Base-by-base conservation (phyloP, 2,797 vertebrate genomes). In the Dallia pectoralis region DNA sequence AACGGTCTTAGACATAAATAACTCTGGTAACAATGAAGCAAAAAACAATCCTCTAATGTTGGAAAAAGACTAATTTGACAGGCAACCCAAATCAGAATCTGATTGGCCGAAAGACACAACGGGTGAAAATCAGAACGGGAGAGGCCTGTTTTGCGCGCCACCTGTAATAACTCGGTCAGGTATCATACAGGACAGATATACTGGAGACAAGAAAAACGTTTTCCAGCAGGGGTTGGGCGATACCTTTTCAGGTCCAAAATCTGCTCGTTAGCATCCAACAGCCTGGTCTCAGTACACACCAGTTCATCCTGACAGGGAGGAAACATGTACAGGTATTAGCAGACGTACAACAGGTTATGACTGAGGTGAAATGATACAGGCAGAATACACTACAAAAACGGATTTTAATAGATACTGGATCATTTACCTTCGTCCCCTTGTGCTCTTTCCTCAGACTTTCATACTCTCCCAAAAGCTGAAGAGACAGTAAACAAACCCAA, bases 231-330 rank as follows among this genome's bases (percentile, higher is more conserved):
- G 4, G 19, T 68, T 25, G 40, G 19, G 18, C 18, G 22, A 87
- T 91, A 98, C 97, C 97, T 97, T 92, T 94, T 99, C 75, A 99
- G 88, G 63, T 98, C 96, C 51, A 94, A 94, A 77, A 96, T 95
- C 87, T 97, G 91, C 14, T 90, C 91, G 29, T 91, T 93, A 73
- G 97, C 94, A 80, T 96, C 93, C 51, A 93, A 89, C n/a, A 99
- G 88, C 84, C 94, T 98, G 87, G 95, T 95, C 83, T 99, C 96
- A 2, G 95, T 91, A n/a, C 90, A 88, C 81, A 94, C 88, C 88
- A 98, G 84, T 0, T 93, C 94, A 87, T 93, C 95, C 98, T 99
- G 67, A 89, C 63, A 87, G 0, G 84, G 63, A 77, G 76, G 44
- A 59, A 9, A 1, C n/a, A 12, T 1, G 62, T 2, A 9, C 33